Evolutionary conservation across 2,113 vertebrate species (phyloP).

Genomic region (Syngnathoides biaculeatus): DNA sequence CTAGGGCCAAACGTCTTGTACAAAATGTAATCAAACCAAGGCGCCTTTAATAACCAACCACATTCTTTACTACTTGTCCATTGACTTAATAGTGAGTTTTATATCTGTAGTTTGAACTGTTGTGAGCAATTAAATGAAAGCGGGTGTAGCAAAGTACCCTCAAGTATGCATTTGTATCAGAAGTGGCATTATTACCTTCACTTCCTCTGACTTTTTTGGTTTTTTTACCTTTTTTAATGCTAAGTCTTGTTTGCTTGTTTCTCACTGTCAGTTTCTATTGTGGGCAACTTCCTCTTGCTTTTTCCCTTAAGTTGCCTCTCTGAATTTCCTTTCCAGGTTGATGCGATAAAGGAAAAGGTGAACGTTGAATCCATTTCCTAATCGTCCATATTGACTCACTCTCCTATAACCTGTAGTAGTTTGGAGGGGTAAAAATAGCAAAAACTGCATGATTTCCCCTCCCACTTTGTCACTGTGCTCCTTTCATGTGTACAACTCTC

Average conservation of each 20-base stretch:
- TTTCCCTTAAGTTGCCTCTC: slow-evolving; percentile 78
- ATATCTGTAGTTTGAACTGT: slow-evolving; percentile 1
- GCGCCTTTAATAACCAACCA: too few species aligned
- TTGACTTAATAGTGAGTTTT: not conserved
- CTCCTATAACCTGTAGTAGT: slow-evolving; percentile 74
- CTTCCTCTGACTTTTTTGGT: slow-evolving; percentile 57
- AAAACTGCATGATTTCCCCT: slow-evolving; percentile 86
- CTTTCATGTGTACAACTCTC: slow-evolving; percentile 68
- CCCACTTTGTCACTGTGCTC: slow-evolving; percentile 87
- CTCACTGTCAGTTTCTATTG: slow-evolving; percentile 56
- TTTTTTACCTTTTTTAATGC: slow-evolving; percentile 82
- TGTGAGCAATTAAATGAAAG: not conserved
- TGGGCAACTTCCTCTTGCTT: slow-evolving; percentile 59
- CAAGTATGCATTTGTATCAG: slow-evolving; percentile 67
- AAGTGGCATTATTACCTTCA: slow-evolving; percentile 56
- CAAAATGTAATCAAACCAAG: too few species aligned
- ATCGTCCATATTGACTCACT: slow-evolving; percentile 73
- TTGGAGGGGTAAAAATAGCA: slow-evolving; percentile 92
- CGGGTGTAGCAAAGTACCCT: slow-evolving; percentile 23
- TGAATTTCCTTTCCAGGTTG: slow-evolving; percentile 99
- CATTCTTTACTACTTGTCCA: not conserved
- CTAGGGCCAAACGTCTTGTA: too few species aligned
- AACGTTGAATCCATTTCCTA: slow-evolving; percentile 96
- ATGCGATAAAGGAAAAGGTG: slow-evolving; percentile 99
- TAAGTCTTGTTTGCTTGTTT: slow-evolving; percentile 63